Conservation (phyloP, 2,113 vertebrate species). For the Chaenocephalus aceratus region DNA sequence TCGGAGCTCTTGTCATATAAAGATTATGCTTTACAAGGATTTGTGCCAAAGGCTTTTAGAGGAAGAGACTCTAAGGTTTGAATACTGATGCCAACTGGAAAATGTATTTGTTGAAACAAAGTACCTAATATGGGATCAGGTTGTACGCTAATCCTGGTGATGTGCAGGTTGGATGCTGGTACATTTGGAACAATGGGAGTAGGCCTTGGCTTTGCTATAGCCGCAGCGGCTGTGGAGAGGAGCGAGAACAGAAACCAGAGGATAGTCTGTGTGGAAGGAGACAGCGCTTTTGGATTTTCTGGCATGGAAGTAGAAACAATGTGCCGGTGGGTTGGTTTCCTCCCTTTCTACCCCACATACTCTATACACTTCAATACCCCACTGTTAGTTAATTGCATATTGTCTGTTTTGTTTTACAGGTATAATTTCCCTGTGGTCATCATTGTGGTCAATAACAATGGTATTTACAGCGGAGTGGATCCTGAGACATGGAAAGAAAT, state of each 20-base stretch:
- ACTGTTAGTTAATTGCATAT: neutral
- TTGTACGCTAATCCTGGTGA: slow-evolving; percentile 6
- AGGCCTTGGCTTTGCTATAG: slow-evolving; percentile 94
- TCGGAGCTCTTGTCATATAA: neutral
- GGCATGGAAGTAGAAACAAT: slow-evolving; percentile 98
- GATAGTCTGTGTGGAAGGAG: slow-evolving; percentile 94
- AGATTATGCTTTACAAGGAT: neutral
- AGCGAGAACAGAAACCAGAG: slow-evolving; percentile 74
- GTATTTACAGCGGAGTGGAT: slow-evolving; percentile 94
- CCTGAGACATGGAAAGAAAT: slow-evolving; percentile 88
- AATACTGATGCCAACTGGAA: no score
- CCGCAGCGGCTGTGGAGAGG: slow-evolving; percentile 89
- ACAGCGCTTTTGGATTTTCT: slow-evolving; percentile 98
- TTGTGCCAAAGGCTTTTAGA: neutral
- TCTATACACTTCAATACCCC: neutral
- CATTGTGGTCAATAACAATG: slow-evolving; percentile 96
- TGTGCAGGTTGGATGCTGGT: slow-evolving; percentile 92
- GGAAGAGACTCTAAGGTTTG: neutral
- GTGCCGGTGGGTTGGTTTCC: slow-evolving; percentile 87
- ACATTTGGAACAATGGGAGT: slow-evolving; percentile 99
- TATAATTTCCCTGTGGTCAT: slow-evolving; percentile 92
- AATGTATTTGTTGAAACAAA: no score
- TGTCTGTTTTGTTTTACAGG: slow-evolving; percentile 72
- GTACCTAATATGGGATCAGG: no score
- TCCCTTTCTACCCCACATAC: neutral